These are phyloP conservation scores for Sycophaga agraensis DNA, from an alignment of 1,140 invertebrate genomes.

Conservation along the genomic window DNA sequence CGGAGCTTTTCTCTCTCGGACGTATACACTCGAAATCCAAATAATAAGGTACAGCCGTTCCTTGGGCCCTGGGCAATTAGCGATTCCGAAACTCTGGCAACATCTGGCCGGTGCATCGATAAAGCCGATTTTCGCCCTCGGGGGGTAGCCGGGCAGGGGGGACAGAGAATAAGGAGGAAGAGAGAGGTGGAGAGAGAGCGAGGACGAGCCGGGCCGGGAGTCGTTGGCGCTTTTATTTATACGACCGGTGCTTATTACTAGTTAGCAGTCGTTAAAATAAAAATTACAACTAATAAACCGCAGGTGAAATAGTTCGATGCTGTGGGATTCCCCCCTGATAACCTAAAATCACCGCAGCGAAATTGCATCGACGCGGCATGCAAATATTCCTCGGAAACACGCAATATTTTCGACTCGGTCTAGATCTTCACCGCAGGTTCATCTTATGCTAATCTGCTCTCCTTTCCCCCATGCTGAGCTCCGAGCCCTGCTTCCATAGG, in stretches of 20 bases:
- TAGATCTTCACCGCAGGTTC: slow-evolving; percentile 23
- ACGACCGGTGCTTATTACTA: too few species aligned
- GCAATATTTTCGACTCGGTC: slow-evolving; percentile 13
- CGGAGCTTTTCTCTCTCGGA: too few species aligned
- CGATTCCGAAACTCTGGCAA: too few species aligned
- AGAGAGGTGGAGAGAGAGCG: not conserved
- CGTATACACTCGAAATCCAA: too few species aligned
- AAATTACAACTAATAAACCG: not conserved
- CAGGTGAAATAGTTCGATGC: not conserved
- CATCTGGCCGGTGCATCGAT: too few species aligned
- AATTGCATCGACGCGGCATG: slow-evolving; percentile 11
- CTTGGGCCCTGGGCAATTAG: too few species aligned
- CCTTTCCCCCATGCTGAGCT: not conserved
- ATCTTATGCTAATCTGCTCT: slow-evolving; percentile 28
- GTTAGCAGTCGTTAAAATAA: slow-evolving; percentile 5
- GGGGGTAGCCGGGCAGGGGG: not conserved
- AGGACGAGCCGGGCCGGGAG: not conserved
- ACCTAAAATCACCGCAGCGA: slow-evolving; percentile 20
- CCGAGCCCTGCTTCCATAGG: not conserved
- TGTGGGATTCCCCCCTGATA: not conserved
- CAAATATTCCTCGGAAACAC: slow-evolving; percentile 29
- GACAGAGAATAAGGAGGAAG: not conserved
- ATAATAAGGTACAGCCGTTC: too few species aligned
- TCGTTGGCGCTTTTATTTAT: too few species aligned
- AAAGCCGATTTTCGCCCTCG: too few species aligned